Evolutionary conservation across 2,888 invertebrate species (phyloP).

Genomic region (Hecatera dysodea): DNA sequence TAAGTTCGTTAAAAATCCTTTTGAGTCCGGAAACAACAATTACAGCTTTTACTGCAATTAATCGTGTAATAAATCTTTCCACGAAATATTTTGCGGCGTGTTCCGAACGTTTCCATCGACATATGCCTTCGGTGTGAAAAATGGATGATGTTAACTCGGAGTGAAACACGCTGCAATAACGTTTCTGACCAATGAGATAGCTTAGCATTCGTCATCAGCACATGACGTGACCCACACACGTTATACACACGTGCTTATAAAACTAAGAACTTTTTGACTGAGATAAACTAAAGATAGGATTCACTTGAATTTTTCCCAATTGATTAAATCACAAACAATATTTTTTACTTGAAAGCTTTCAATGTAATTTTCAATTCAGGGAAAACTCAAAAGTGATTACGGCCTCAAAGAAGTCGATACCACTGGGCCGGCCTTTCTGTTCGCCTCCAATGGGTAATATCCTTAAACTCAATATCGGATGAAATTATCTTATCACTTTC

Average conservation of each 20-base stretch:
- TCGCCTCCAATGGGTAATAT: conserved; percentile 43
- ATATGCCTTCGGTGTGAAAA: conserved; percentile 65
- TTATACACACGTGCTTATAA: conserved; percentile 53
- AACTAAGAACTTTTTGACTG: background rate
- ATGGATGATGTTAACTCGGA: conserved; percentile 61
- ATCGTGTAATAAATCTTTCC: conserved; percentile 51
- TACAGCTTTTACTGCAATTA: conserved; percentile 44
- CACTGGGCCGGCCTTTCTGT: conserved; percentile 20
- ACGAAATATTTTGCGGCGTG: conserved; percentile 45
- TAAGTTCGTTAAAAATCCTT: conserved; percentile 22
- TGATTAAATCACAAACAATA: background rate
- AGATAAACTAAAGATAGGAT: background rate
- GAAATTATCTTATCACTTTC: conserved; percentile 60
- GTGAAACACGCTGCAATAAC: conserved; percentile 58
- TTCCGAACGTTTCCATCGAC: conserved; percentile 49
- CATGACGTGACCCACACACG: conserved; percentile 65
- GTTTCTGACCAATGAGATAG: conserved; percentile 67
- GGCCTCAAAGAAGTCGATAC: conserved; percentile 21
- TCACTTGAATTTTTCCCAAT: background rate
- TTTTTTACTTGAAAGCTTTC: background rate
- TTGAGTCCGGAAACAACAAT: conserved; percentile 19
- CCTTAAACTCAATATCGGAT: conserved; percentile 47
- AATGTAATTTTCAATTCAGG: conserved; percentile 11
- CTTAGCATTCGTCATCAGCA: conserved; percentile 74
- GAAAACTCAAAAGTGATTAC: conserved; percentile 34